Conservation (phyloP, 2,797 vertebrate species). For the Hydrocynus forskahlii region DNA sequence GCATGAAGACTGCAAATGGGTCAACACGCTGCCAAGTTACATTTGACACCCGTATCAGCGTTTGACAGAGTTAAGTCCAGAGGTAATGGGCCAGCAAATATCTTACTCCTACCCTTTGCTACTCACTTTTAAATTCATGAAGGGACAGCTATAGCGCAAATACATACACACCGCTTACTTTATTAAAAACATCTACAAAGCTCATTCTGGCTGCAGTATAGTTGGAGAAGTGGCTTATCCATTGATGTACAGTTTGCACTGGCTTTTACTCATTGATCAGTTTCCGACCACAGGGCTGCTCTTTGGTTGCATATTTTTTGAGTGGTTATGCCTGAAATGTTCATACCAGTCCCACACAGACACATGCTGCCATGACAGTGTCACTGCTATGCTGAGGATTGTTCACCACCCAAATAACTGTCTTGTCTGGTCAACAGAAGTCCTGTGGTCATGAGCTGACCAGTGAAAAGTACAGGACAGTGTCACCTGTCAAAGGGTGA, state of each 20-base stretch:
- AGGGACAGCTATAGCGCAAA: neutral
- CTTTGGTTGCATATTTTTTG: neutral
- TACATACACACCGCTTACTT: neutral
- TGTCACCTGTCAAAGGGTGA: too few relatives aligned
- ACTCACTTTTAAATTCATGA: neutral
- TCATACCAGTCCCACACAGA: neutral
- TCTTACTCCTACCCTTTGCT: neutral
- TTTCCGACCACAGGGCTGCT: too few relatives aligned
- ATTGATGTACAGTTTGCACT: neutral
- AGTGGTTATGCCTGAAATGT: too few relatives aligned
- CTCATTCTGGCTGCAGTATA: neutral
- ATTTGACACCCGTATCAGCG: neutral
- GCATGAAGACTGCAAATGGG: neutral
- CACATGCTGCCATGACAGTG: neutral
- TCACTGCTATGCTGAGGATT: too few relatives aligned
- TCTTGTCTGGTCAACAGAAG: too few relatives aligned
- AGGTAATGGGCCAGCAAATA: neutral
- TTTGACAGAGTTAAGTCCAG: constrained; percentile 5
- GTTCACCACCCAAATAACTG: too few relatives aligned
- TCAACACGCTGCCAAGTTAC: neutral
- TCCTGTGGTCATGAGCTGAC: too few relatives aligned
- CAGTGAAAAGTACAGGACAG: too few relatives aligned
- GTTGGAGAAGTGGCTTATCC: neutral
- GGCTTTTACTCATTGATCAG: neutral
- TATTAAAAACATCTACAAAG: neutral